Base-by-base conservation (phyloP, 2,113 vertebrate species). In the Tauraco erythrolophus region DNA sequence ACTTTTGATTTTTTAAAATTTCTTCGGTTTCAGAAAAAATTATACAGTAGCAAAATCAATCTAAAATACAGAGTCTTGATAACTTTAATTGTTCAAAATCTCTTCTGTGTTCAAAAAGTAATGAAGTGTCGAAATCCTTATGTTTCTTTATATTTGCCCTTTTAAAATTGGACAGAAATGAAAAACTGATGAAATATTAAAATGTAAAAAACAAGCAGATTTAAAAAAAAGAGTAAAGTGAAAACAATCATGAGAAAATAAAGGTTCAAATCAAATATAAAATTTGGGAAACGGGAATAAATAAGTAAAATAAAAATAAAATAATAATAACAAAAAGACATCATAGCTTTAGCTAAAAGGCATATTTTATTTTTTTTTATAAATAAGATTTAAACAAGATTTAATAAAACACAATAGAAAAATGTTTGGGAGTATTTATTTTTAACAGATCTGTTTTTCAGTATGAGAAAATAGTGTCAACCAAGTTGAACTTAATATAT, bases 41-140 rank as follows among this genome's bases (percentile, higher is more conserved):
- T 0, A 11, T 65, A n/a, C 1, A 50, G 4, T 31, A 30, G 2
- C 3, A 80, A 86, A 66, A 4, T 2, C 5, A 27, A 19, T 28
- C 12, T 57, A 6, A 83, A 70, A 56, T 48, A 28, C 3, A n/a
- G 1, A 41, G 8, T 61, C 11, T 58, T 80, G 33, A 27, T 74
- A 23, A 0, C 0, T 14, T n/a, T 27, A 51, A 22, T 46, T 64
- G 9, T 35, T 81, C 14, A 77, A 82, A 61, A 48, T 12, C 3
- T 54, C 6, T 35, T 65, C 24, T 56, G 3, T 46, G 13, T 66
- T 13, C 28, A 71, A 8, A 79, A 79, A 25, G 7, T n/a, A 50
- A 35, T 51, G 31, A 48, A 46, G 2, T 37, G 3, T 17, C 9
- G 85, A 82, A 82, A 37, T 30, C 2, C 24, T 51, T 39, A 4